Percentiles rank a stretch among this genome's conserved stretches.
These are phyloP conservation scores for Acanthosepion pharaonis DNA, from an alignment of 2,888 invertebrate species.

Conservation along the genomic window DNA sequence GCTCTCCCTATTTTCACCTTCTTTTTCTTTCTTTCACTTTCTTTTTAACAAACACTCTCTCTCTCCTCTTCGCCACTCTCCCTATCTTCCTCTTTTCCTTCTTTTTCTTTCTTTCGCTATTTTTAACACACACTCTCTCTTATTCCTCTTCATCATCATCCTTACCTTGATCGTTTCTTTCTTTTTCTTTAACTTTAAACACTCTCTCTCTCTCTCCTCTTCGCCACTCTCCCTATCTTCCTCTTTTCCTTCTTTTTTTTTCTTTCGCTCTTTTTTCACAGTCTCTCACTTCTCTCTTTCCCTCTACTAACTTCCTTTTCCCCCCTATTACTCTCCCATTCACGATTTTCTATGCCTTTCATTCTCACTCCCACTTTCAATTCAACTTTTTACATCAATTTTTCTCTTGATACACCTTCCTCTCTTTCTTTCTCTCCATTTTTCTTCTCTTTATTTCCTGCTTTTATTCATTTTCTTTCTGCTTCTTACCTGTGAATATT, in stretches of 20 bases:
- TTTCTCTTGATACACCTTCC: background rate
- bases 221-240: background rate
- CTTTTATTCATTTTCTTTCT: background rate
- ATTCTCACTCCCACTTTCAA: too few relatives aligned
- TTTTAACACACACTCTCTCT: background rate
- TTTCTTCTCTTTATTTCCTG: background rate
- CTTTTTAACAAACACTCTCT: too few relatives aligned
- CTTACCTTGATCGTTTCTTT: background rate
- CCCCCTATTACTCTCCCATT: too few relatives aligned
- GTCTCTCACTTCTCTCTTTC: too few relatives aligned
- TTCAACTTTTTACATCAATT: too few relatives aligned
- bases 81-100: too few relatives aligned
- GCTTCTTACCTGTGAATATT: background rate
- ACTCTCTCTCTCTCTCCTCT: background rate
- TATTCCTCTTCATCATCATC: background rate
- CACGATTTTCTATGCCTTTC: too few relatives aligned
- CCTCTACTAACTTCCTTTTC: too few relatives aligned
- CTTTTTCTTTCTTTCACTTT: too few relatives aligned
- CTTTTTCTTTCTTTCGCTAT: too few relatives aligned
- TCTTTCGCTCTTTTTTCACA: background rate
- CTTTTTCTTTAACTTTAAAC: background rate
- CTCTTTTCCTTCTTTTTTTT: background rate
- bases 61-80: too few relatives aligned
- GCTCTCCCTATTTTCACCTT: background rate
- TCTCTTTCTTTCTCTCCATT: background rate